Evolutionary conservation across 2,888 invertebrate species (phyloP).

Genomic region (Protodeltote pygarga): DNA sequence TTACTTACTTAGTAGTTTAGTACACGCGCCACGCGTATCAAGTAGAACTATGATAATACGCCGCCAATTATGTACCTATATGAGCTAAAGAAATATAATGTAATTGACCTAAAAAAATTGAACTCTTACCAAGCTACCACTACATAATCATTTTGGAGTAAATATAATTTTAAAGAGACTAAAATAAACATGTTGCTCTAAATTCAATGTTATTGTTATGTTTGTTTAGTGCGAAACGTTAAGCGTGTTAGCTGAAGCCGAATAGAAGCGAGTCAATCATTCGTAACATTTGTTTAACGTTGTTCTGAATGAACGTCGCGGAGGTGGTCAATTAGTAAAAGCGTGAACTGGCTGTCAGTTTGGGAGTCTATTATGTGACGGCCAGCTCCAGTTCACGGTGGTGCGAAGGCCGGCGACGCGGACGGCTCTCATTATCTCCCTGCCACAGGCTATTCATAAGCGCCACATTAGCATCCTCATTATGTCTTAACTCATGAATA

Average conservation of each 20-base stretch:
- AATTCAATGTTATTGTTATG: conserved; percentile 59
- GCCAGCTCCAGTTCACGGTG: conserved; percentile 63
- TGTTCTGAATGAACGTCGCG: conserved; percentile 67
- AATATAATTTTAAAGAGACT: conserved; percentile 15
- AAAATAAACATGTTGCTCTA: conserved; percentile 38
- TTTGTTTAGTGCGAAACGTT: conserved; percentile 57
- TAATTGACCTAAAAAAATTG: too few species aligned
- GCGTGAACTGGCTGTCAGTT: conserved; percentile 82
- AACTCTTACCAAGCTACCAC: neutral
- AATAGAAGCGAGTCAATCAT: conserved; percentile 72
- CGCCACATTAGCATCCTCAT: conserved; percentile 77
- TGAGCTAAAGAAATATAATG: too few species aligned
- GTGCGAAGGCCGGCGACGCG: conserved; percentile 74
- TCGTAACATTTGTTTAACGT: conserved; percentile 70
- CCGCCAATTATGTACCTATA: too few species aligned
- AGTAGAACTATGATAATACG: too few species aligned
- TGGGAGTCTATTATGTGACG: conserved; percentile 68
- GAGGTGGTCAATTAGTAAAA: conserved; percentile 84
- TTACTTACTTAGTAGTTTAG: too few species aligned
- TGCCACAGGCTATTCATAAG: conserved; percentile 64
- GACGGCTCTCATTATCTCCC: conserved; percentile 70
- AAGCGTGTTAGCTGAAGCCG: conserved; percentile 64
- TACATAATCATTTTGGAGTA: neutral
- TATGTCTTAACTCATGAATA: conserved; percentile 76
- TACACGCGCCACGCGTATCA: too few species aligned